Conservation (phyloP, 1,140 invertebrate species). For the Thalassaphorura encarpata region DNA sequence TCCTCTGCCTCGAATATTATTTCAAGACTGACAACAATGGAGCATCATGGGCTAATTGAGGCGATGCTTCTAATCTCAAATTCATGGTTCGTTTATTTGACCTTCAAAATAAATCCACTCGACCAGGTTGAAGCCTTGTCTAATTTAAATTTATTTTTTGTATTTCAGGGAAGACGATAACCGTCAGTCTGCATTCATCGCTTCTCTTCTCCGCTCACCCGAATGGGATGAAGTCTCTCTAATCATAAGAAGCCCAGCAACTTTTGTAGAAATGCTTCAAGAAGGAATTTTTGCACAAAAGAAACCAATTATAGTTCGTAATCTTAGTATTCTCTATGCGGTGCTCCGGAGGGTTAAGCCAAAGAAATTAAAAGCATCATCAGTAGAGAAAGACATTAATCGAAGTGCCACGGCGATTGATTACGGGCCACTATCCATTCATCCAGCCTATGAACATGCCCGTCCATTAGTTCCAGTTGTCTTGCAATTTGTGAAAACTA, state of each 20-base stretch:
- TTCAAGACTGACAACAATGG: background rate
- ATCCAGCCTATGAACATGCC: background rate
- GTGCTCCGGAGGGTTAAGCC: background rate
- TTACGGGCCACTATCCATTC: too few relatives aligned
- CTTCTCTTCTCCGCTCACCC: background rate
- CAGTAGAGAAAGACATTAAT: too few relatives aligned
- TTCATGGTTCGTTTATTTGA: background rate
- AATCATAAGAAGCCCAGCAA: background rate
- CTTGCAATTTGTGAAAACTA: background rate
- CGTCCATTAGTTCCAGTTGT: background rate
- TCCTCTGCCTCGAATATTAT: background rate
- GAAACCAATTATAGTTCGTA: background rate
- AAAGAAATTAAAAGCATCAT: background rate
- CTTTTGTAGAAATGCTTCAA: background rate
- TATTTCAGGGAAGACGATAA: background rate
- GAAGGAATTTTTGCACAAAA: background rate
- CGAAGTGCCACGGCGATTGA: too few relatives aligned
- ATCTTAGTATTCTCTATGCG: background rate
- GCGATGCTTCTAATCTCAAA: background rate
- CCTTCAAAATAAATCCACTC: too few relatives aligned
- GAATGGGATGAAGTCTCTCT: background rate
- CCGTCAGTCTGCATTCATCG: background rate
- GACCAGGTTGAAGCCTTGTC: too few relatives aligned
- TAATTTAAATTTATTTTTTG: too few relatives aligned
- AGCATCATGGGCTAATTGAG: background rate